Base-by-base conservation (phyloP, 1,140 invertebrate genomes). In the Pseudomyrmex sp. region DNA sequence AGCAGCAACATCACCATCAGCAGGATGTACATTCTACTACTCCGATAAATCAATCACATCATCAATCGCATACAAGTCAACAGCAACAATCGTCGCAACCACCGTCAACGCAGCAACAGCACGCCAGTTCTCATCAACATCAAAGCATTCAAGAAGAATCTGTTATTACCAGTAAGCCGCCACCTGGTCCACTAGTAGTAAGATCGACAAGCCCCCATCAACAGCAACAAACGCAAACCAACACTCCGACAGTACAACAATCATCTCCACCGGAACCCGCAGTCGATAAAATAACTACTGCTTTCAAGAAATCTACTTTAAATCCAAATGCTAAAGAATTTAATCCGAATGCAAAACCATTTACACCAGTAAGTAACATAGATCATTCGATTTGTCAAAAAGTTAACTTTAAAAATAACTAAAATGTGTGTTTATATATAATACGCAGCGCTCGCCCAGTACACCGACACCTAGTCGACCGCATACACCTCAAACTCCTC, bases 321-420 rank as follows among this genome's bases (percentile, higher is more conserved):
- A 98, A 98, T 95, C 97, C 97, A 48, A 97, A 98, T 92, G 97
- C 97, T 20, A 98, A 98, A 93, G 97, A 98, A 94, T 98, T 98
- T 94, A 98, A 98, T 95, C 97, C 97, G 23, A 97, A 97, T 90
- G 96, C 97, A 26, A 98, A 98, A 91, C 95, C 97, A 7, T 98
- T 98, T 92, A 97, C 97, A 83, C 97, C 97, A n/a, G 96, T 97
- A 91, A 97, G 13, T 15, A 59, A 59, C 44, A 63, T 46, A 75
- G 62, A 58, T 69, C 20, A 70, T 48, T 35, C 72, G 23, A 76
- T 75, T 54, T 10, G 0, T 9, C 70, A n/a, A 1, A 61, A 65
- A 35, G 23, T 56, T 1, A 12, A 58, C 26, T 77, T 10, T 65
- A 46, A 56, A 23, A 70, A 82, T 13, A 52, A 62, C 58, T 18